Percentiles rank a stretch among this genome's conserved stretches.
These are phyloP conservation scores for Monopis laevigella DNA, from an alignment of 2,888 invertebrate genomes.

Conservation along the genomic window DNA sequence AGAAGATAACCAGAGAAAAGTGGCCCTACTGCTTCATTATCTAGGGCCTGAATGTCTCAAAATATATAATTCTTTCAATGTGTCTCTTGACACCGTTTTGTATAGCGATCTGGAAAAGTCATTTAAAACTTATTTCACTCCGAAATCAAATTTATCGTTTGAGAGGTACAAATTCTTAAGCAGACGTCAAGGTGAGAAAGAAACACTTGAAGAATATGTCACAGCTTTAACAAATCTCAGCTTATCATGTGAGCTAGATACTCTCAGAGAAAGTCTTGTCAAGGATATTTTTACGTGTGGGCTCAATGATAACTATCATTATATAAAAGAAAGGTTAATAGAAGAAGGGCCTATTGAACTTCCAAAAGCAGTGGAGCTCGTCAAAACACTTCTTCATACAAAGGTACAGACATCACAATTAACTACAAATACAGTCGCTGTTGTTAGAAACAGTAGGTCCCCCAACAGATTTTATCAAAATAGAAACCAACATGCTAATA, in stretches of 20 bases:
- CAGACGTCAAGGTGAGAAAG: background rate
- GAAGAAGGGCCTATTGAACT: background rate
- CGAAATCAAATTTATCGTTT: no score
- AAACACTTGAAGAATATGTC: background rate
- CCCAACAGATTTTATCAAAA: background rate
- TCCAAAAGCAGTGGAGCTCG: background rate
- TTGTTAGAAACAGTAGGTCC: background rate
- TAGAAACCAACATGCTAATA: background rate
- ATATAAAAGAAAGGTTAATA: conserved; percentile 5
- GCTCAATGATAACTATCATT: background rate
- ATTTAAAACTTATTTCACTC: conserved; percentile 2
- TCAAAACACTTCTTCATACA: background rate
- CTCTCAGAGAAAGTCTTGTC: background rate
- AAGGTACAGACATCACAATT: background rate
- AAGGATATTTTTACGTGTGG: conserved; percentile 5
- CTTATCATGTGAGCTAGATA: conserved; percentile 3
- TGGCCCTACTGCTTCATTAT: background rate
- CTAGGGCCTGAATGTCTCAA: conserved; percentile 2
- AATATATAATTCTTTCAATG: conserved; percentile 1
- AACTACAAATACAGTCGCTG: background rate
- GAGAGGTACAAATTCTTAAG: no score
- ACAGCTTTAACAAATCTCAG: background rate
- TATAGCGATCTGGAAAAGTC: background rate
- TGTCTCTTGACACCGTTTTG: background rate
- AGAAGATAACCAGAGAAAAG: conserved; percentile 10